Percentiles rank a stretch among this genome's conserved stretches.
These are phyloP conservation scores for Leptopilina drosophilae DNA, from an alignment of 2,888 invertebrate genomes.

Conservation along the genomic window DNA sequence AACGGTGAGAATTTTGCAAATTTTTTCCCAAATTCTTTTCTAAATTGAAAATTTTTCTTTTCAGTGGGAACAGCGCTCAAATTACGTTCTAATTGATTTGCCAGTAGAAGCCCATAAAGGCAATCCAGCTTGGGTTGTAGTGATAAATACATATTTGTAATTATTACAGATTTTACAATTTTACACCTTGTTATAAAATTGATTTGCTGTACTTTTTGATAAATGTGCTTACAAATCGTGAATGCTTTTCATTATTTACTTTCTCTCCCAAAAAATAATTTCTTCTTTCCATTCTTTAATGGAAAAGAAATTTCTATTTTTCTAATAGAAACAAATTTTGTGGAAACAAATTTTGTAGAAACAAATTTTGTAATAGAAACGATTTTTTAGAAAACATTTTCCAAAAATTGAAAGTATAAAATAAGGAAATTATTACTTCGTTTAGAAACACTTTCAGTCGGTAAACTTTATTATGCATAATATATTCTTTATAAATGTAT, in stretches of 20 bases:
- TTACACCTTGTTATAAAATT: slow-evolving; percentile 39
- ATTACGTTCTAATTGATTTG: slow-evolving; percentile 59
- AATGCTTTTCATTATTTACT: background rate
- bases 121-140: slow-evolving; percentile 70
- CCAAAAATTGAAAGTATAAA: background rate
- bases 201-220: slow-evolving; percentile 21
- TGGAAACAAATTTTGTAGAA: too few relatives aligned
- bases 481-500: background rate
- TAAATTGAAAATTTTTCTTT: slow-evolving; percentile 46
- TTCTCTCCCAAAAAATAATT: background rate
- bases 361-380: too few relatives aligned
- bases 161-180: slow-evolving; percentile 31
- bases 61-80: slow-evolving; percentile 59
- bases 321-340: too few relatives aligned
- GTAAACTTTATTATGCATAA: background rate
- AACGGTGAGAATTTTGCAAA: background rate
- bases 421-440: background rate
- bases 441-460: background rate
- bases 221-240: slow-evolving; percentile 16
- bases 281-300: too few relatives aligned
- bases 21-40: background rate
- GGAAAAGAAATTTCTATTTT: too few relatives aligned
- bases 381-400: background rate
- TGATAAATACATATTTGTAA: slow-evolving; percentile 38
- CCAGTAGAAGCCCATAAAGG: slow-evolving; percentile 63